A percentile compares a stretch with the other conserved stretches of the same genome.
These are phyloP conservation scores for Andrena chrysosceles DNA, from an alignment of 2,888 invertebrate genomes.

Conservation along the genomic window DNA sequence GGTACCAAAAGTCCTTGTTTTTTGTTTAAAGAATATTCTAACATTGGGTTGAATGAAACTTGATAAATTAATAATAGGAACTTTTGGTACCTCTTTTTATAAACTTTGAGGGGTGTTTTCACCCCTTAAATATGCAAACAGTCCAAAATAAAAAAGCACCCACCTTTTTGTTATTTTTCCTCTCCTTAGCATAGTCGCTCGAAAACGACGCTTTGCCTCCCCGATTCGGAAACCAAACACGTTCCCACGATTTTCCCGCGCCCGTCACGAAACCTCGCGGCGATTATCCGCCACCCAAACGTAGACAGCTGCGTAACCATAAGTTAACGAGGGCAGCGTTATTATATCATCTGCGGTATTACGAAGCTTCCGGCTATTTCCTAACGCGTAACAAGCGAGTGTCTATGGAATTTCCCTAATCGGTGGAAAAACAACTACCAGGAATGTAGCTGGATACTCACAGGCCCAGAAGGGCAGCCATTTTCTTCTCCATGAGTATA, in stretches of 20 bases:
- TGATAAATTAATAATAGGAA: too few relatives aligned
- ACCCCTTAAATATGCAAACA: too few relatives aligned
- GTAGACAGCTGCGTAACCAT: slow-evolving; percentile 27
- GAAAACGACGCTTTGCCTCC: too few relatives aligned
- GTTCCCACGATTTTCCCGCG: not conserved
- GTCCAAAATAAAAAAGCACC: too few relatives aligned
- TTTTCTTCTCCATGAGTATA: slow-evolving; percentile 92
- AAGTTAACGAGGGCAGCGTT: slow-evolving; percentile 22
- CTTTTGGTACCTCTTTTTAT: too few relatives aligned
- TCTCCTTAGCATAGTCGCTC: too few relatives aligned
- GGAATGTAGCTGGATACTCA: slow-evolving; percentile 86
- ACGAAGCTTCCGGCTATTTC: slow-evolving; percentile 47
- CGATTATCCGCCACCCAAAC: slow-evolving; percentile 13
- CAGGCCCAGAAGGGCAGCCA: slow-evolving; percentile 90
- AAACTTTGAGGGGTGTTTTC: too few relatives aligned
- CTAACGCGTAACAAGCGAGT: slow-evolving; percentile 12
- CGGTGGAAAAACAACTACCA: not conserved
- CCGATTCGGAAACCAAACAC: not conserved
- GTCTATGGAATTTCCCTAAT: not conserved
- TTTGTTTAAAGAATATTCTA: too few relatives aligned
- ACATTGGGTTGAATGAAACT: too few relatives aligned
- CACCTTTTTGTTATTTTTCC: too few relatives aligned
- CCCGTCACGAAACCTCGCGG: slow-evolving; percentile 30
- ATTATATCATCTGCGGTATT: slow-evolving; percentile 26
- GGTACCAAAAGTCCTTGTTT: too few relatives aligned